Evolutionary conservation across 2,888 invertebrate genomes (phyloP).

Genomic region (Spisula solida): DNA sequence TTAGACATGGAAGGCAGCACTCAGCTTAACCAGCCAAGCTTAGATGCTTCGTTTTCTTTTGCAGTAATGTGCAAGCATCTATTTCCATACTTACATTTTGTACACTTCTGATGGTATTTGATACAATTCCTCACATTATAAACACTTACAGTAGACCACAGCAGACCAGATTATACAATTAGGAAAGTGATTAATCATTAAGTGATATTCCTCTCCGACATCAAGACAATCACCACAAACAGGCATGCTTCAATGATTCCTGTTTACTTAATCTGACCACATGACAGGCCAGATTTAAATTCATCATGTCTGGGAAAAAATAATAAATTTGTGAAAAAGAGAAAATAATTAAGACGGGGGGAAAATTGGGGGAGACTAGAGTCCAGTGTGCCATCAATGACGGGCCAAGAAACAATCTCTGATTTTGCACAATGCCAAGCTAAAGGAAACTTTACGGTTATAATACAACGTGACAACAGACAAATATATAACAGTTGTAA

Average conservation of each 20-base stretch:
- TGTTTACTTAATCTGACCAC: neutral
- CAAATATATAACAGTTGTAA: too few species aligned
- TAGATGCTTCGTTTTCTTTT: too few species aligned
- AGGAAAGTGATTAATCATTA: neutral
- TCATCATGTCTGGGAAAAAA: slow-evolving; percentile 1
- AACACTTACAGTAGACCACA: neutral
- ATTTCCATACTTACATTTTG: neutral
- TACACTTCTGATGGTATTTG: neutral
- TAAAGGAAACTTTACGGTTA: too few species aligned
- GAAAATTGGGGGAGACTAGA: too few species aligned
- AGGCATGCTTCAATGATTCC: neutral
- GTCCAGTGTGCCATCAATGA: too few species aligned
- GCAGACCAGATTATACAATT: neutral
- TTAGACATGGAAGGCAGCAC: too few species aligned
- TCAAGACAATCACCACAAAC: neutral
- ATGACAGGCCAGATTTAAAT: neutral
- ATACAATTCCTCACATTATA: neutral
- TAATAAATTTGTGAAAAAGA: too few species aligned
- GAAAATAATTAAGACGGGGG: too few species aligned
- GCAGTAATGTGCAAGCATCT: neutral
- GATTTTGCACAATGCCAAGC: too few species aligned
- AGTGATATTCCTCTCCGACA: neutral
- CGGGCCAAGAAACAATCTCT: too few species aligned
- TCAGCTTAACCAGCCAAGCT: too few species aligned
- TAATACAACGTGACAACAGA: too few species aligned